phyloP scores from a whole-genome alignment of 2,888 invertebrate genomes.

The Eupithecia centaureata region DNA sequence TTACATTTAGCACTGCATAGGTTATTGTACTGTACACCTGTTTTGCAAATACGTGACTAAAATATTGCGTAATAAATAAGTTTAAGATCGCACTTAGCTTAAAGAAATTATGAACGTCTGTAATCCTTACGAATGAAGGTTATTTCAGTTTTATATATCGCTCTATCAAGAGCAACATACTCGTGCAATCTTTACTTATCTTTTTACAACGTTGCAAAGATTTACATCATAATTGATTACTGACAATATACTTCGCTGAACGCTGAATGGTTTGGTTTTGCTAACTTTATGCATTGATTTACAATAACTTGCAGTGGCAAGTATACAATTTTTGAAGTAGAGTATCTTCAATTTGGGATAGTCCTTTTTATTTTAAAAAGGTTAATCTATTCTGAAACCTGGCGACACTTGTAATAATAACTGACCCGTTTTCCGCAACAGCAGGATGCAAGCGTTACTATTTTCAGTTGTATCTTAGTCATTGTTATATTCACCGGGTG shows the following conservation, averaged over 20 bases:
- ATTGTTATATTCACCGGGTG: slow-evolving; percentile 45
- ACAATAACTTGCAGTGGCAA: no score
- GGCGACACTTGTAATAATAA: slow-evolving; percentile 50
- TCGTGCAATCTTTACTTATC: not conserved
- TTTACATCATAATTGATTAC: slow-evolving; percentile 20
- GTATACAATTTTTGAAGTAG: no score
- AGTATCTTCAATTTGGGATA: not conserved
- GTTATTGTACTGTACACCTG: not conserved
- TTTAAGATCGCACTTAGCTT: not conserved
- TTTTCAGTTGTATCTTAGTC: slow-evolving; percentile 57
- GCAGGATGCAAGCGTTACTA: slow-evolving; percentile 59
- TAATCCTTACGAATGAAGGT: not conserved
- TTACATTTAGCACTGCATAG: not conserved
- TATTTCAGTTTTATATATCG: slow-evolving; percentile 1
- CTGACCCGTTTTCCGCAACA: slow-evolving; percentile 61
- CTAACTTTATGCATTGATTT: no score
- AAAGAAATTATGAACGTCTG: not conserved
- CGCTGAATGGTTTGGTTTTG: not conserved
- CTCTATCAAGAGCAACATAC: not conserved
- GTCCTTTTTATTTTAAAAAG: not conserved
- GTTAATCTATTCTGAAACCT: slow-evolving; percentile 15
- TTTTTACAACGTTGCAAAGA: slow-evolving; percentile 6
- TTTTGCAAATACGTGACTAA: not conserved
- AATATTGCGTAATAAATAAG: not conserved
- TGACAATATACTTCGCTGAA: not conserved